Evolutionary conservation across 2,888 invertebrate genomes (phyloP), one percentile per base, ranked within the genome.

Genomic region (Entomobrya multifasciata): DNA sequence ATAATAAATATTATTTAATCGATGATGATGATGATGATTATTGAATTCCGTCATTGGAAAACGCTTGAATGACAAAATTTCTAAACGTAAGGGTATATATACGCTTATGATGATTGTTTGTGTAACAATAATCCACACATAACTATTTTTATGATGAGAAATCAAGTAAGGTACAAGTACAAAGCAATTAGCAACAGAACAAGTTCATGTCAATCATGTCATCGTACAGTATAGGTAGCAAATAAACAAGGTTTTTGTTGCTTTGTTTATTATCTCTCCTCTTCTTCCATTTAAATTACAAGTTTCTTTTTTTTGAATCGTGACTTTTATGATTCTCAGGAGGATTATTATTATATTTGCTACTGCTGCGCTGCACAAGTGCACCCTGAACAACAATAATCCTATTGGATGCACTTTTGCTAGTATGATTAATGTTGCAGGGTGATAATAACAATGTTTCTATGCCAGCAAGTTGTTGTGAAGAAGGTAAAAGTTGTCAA

Each of bases 91-190:
- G 67, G 67, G 44, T n/a, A n/a, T n/a, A n/a, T n/a, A n/a, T n/a
- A n/a, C n/a, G n/a, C n/a, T n/a, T n/a, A 60, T 60, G 4, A 13
- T 17, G 60, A 60, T 36, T 5, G 20, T 17, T n/a, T 36, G 36
- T 65, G 30, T 36, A 36, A 36, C 8, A 36, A 36, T 36, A 36
- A 20, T 25, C 20, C 27, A 17, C 20, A 10, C 36, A n/a, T n/a
- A 57, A 25, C 55, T 36, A 36, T 36, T 36, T 85, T 85, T 85
- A 85, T 67, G 83, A 85, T 85, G 84, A 77, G 84, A 85, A 85
- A 85, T 78, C 84, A 36, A 36, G 36, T 36, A 8, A 36, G 8
- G 5, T 36, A 36, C 36, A 36, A 36, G 84, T 49, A 36, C 5
- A 27, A 25, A 60, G 57, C 62, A 85, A 79, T 85, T 70, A 85